These are phyloP conservation scores for Phaonia tiefii DNA, from an alignment of 2,888 invertebrate genomes.

Conservation along the genomic window DNA sequence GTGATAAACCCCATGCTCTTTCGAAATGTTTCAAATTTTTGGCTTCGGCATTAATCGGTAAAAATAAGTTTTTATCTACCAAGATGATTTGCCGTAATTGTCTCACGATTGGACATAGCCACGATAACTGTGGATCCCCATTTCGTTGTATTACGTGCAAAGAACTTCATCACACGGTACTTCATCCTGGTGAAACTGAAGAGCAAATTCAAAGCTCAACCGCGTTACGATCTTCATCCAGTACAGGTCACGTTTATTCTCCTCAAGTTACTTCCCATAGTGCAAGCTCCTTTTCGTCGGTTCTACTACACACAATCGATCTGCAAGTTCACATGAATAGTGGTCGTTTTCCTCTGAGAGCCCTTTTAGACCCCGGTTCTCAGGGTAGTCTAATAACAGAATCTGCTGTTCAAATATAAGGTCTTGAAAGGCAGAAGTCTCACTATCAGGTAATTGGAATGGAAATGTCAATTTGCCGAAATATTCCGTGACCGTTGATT, in stretches of 20 bases:
- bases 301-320: constrained; percentile 32
- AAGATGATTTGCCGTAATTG: constrained; percentile 13
- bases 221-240: background rate
- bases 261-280: background rate
- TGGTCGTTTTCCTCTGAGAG: constrained; percentile 35
- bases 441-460: constrained; percentile 23
- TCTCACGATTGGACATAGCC: constrained; percentile 23
- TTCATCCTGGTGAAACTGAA: background rate
- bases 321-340: constrained; percentile 12
- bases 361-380: constrained; percentile 49
- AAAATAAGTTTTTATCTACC: constrained; percentile 9
- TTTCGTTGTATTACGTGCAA: constrained; percentile 28
- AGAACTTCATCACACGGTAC: constrained; percentile 16
- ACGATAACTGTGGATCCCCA: constrained; percentile 2
- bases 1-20: constrained; percentile 30
- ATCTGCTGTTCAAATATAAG: constrained; percentile 37
- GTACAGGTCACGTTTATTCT: background rate
- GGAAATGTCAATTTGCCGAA: background rate
- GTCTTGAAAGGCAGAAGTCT: constrained; percentile 29
- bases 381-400: constrained; percentile 49
- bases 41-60: constrained; percentile 2
- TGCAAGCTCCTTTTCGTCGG: background rate
- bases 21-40: too few species aligned
- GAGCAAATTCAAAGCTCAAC: background rate
- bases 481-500: constrained; percentile 17